A percentile compares a stretch with the other conserved stretches of the same genome.
Conservation (phyloP, 1,140 invertebrate genomes). For the Proctacanthus coquilletti region DNA sequence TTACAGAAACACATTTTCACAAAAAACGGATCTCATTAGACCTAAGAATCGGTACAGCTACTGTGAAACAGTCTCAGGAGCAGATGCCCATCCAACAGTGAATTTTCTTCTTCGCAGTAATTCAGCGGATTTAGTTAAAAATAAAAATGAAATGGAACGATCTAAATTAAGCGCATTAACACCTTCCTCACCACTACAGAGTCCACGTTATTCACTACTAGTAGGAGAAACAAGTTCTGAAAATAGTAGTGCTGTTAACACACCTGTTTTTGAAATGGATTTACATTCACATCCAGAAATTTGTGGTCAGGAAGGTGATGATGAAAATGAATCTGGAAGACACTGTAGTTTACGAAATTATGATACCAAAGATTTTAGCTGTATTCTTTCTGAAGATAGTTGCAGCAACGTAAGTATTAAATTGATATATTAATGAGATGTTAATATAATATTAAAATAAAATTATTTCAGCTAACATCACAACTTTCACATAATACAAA, state of each 20-base stretch:
- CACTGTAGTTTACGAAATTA: background rate
- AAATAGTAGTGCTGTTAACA: slow-evolving; percentile 26
- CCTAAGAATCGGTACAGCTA: slow-evolving; percentile 12
- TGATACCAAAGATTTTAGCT: slow-evolving; percentile 2
- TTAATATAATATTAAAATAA: background rate
- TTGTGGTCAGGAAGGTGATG: background rate
- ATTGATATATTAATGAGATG: background rate
- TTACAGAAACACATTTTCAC: slow-evolving; percentile 2
- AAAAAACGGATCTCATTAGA: slow-evolving; percentile 7
- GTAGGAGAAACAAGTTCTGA: slow-evolving; percentile 20
- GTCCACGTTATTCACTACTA: slow-evolving; percentile 26
- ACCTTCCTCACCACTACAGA: slow-evolving; percentile 22
- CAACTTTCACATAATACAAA: slow-evolving; percentile 8
- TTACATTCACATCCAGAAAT: slow-evolving; percentile 2
- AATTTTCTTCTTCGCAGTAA: slow-evolving; percentile 8
- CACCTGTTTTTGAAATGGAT: slow-evolving; percentile 27
- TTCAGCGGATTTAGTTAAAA: slow-evolving; percentile 11
- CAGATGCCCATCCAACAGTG: slow-evolving; percentile 5
- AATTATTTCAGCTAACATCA: slow-evolving; percentile 14
- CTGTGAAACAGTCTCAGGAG: slow-evolving; percentile 4
- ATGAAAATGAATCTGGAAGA: background rate
- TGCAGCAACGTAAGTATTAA: slow-evolving; percentile 18
- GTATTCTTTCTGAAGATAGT: slow-evolving; percentile 19
- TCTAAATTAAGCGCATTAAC: slow-evolving; percentile 19
- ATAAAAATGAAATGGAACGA: slow-evolving; percentile 11